These are phyloP conservation scores for Drosophila ananassae DNA, from an alignment of 1,140 invertebrate genomes.

Conservation along the genomic window DNA sequence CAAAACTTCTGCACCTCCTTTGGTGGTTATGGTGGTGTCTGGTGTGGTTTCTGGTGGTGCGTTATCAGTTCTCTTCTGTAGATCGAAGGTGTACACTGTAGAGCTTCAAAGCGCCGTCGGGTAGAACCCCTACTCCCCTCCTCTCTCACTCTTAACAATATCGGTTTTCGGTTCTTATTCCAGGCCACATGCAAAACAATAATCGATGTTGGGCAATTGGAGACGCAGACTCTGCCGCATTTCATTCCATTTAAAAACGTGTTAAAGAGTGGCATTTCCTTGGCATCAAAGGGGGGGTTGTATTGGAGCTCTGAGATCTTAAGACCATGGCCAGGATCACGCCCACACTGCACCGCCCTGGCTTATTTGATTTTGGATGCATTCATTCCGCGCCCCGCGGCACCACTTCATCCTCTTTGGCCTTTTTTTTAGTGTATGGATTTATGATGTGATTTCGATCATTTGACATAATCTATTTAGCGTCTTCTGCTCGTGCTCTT, in stretches of 20 bases:
- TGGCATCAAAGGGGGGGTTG: slow-evolving; percentile 3
- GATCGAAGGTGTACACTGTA: slow-evolving; percentile 47
- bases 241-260: slow-evolving; percentile 76
- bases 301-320: neutral
- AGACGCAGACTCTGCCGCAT: slow-evolving; percentile 13
- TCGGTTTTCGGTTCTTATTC: slow-evolving; percentile 44
- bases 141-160: slow-evolving; percentile 12
- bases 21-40: slow-evolving; percentile 27
- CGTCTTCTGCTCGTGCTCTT: slow-evolving; percentile 53
- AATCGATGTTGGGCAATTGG: slow-evolving; percentile 64
- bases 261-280: slow-evolving; percentile 62
- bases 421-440: slow-evolving; percentile 31
- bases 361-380: slow-evolving; percentile 81
- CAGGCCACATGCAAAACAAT: slow-evolving; percentile 75
- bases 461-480: slow-evolving; percentile 83
- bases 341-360: slow-evolving; percentile 67
- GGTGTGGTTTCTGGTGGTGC: slow-evolving; percentile 38
- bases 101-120: slow-evolving; percentile 69
- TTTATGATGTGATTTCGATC: slow-evolving; percentile 82
- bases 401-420: slow-evolving; percentile 32
- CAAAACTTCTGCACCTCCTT: slow-evolving; percentile 71
- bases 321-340: slow-evolving; percentile 29
- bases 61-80: slow-evolving; percentile 57
- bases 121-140: neutral
- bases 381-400: slow-evolving; percentile 68